Evolutionary conservation across 2,113 vertebrate genomes (phyloP), one percentile per base, ranked within the genome.

Genomic region (Hippocampus mohnikei): DNA sequence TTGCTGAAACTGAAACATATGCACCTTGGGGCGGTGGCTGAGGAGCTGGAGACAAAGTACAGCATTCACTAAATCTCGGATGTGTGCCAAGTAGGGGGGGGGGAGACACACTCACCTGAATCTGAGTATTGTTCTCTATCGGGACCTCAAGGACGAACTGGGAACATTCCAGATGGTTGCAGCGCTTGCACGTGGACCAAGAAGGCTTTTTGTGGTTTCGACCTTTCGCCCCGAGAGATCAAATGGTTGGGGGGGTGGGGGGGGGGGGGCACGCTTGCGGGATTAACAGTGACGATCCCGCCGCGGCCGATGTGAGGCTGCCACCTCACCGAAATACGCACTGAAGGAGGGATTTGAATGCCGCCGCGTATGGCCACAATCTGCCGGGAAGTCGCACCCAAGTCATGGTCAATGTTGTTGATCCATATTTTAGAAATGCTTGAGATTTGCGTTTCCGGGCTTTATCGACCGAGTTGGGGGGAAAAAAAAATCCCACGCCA

Each of bases 41-140:
- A 93, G 67, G 88, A 83, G 69, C 83, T 93, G 50, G 89, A 92
- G 81, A 77, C 68, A 41, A 85, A 78, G 75, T 93, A 81, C 48
- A 11, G 40, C 80, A 77, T 84, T 77, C 84, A 83, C 66, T 85
- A 71, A 76, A n/a, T 18, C 66, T 63, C 33, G 21, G 5, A 21
- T 11, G n/a, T 0, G 4, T 42, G 69, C 71, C 72, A 79, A 68
- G 65, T 42, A 50, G 69, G 50, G 56, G 41, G 55, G 69, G 50
- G 56, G 41, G 0, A 48, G 64, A 69, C 18, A 7, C n/a, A 60
- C 65, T 15, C 74, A 63, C 4, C 46, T 78, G 71, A 84, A 70
- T 79, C 83, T 78, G 84, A 83, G 83, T 85, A 81, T 70, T 81
- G 70, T 75, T 72, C 56, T 20, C 62, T 37, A 18, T 9, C 5